phyloP scores from a whole-genome alignment of 2,888 invertebrate species.

The Itoplectis maculator region DNA sequence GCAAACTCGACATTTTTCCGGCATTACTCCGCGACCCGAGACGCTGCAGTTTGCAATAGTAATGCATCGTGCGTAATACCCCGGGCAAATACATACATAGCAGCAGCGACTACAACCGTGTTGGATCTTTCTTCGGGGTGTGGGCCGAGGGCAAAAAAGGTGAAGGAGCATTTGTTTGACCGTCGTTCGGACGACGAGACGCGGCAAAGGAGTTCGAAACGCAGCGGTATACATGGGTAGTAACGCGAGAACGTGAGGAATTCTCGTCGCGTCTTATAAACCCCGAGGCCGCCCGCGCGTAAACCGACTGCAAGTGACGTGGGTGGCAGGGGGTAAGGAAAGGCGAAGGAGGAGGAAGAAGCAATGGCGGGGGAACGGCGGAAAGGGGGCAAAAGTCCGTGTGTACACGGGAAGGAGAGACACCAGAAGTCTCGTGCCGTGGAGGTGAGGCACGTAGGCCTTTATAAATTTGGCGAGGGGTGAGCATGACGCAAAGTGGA shows the following conservation, averaged over 20 bases:
- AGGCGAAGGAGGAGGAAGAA: conserved; percentile 30
- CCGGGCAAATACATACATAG: neutral
- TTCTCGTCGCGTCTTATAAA: conserved; percentile 79
- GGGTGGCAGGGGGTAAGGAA: conserved; percentile 31
- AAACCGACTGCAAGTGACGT: conserved; percentile 82
- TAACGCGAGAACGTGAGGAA: conserved; percentile 68
- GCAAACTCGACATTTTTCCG: neutral
- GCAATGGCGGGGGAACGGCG: neutral
- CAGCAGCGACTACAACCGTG: neutral
- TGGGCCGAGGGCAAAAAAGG: neutral
- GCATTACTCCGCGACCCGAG: neutral
- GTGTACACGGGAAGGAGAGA: conserved; percentile 38
- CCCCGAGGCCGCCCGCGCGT: conserved; percentile 68
- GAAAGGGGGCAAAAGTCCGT: neutral
- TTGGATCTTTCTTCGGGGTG: no score
- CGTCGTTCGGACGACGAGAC: conserved; percentile 38
- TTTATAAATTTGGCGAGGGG: conserved; percentile 81
- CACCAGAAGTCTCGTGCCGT: conserved; percentile 48
- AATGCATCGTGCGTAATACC: neutral
- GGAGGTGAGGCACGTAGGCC: conserved; percentile 79
- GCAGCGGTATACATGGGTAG: conserved; percentile 20
- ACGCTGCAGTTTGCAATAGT: neutral
- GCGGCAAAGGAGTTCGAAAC: conserved; percentile 8
- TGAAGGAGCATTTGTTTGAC: conserved; percentile 46
- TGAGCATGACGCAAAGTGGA: conserved; percentile 58